Evolutionary conservation across 2,113 vertebrate species (phyloP), one percentile per base, ranked within the genome.

Genomic region (Myotis lucifugus): DNA sequence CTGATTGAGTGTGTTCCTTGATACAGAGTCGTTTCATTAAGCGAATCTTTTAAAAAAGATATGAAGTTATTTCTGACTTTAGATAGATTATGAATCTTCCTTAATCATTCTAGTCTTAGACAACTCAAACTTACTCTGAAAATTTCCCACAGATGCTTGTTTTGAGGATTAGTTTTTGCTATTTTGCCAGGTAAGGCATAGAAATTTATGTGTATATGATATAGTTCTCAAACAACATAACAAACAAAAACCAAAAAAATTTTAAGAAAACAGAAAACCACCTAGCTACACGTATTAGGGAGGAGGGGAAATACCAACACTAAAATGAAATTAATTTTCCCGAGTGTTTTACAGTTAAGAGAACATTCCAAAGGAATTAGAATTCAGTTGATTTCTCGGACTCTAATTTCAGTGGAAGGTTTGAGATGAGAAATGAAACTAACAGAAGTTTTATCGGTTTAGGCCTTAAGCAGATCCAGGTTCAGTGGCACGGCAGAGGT

Each of bases 1-100:
- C 54, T 48, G 32, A 91, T 88, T 85, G 56, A 83, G n/a, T 34
- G 69, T 95, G 89, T 95, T 88, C 59, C 19, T 86, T 79, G 25
- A 72, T 70, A 86, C 32, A 77, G 50, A 70, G 32, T 90, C 29
- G 34, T 69, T 94, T 93, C 82, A 59, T 64, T 23, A 92, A 78
- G n/a, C 46, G 14, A 81, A 52, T 69, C 42, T 93, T 91, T 83
- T 50, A 46, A 85, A 88, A 93, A 93, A 67, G 34, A 50, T 70
- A 11, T 61, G n/a, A 86, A 67, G 29, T 94, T 90, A n/a, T 34
- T 93, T 87, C 40, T 92, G 59, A 50, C 40, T 93, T 88, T 32
- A 72, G 76, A 37, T 85, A 42, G 67, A 40, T 70, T 73, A 12
- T 5, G 25, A 92, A 29, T 23, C 21, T 8, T 42, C 48, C 25